Conservation (phyloP, 1,140 invertebrate species). For the Drosophila willistoni region DNA sequence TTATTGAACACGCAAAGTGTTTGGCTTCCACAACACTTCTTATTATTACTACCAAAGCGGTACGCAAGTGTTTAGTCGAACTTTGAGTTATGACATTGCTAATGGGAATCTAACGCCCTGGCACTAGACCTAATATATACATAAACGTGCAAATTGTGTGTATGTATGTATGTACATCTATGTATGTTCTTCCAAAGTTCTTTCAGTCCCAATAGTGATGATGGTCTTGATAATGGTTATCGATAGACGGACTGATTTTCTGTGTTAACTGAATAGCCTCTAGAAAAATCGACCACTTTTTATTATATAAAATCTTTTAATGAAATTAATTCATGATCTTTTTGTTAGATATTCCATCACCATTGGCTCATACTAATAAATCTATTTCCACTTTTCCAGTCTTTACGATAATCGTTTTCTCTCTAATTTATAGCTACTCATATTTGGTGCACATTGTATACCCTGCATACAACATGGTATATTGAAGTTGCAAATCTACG, state of each 20-base stretch:
- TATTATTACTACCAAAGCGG: slow-evolving; percentile 8
- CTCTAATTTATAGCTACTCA: no score
- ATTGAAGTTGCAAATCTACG: no score
- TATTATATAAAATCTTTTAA: no score
- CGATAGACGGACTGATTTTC: not conserved
- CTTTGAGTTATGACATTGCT: slow-evolving; percentile 13
- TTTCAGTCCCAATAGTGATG: not conserved
- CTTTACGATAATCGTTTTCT: no score
- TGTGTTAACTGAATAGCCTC: no score
- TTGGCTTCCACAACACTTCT: slow-evolving; percentile 10
- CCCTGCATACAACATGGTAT: no score
- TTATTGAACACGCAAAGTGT: slow-evolving; percentile 79
- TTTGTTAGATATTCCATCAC: no score
- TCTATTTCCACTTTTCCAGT: no score
- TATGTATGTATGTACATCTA: not conserved
- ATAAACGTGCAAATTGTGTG: not conserved
- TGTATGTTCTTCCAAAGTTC: not conserved
- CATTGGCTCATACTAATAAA: no score
- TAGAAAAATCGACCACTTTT: no score
- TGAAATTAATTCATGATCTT: no score
- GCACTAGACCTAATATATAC: not conserved
- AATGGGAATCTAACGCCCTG: slow-evolving; percentile 10
- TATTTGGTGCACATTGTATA: no score
- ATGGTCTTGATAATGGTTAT: not conserved
- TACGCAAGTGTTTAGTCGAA: slow-evolving; percentile 45